Conservation (phyloP, 2,797 vertebrate genomes). For the Prionace glauca region DNA sequence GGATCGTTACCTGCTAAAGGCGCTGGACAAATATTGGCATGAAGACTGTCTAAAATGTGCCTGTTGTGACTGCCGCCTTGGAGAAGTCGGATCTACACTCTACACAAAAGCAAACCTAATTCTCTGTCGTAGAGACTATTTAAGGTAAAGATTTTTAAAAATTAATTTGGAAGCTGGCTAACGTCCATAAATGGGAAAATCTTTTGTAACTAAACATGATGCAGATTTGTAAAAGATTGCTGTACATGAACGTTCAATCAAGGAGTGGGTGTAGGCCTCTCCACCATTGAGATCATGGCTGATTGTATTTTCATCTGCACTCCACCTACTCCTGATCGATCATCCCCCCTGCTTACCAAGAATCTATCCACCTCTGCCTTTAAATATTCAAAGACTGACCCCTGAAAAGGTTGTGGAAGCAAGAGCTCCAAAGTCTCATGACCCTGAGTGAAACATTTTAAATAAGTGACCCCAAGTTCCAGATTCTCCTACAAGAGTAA, state of each 20-base stretch:
- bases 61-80: constrained; percentile 95
- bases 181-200: not conserved
- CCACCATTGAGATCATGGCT: too few relatives aligned
- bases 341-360: too few relatives aligned
- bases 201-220: not conserved
- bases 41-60: constrained; percentile 96
- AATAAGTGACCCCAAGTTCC: too few relatives aligned
- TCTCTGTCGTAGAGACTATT: constrained; percentile 92
- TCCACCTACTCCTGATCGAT: too few relatives aligned
- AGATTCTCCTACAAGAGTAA: too few relatives aligned
- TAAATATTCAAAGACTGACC: too few relatives aligned
- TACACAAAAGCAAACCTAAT: constrained; percentile 98
- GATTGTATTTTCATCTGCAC: too few relatives aligned
- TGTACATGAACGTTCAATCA: not conserved
- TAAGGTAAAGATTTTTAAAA: constrained; percentile 66
- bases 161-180: not conserved
- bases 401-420: too few relatives aligned
- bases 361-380: too few relatives aligned
- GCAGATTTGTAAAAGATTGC: not conserved
- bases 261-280: too few relatives aligned
- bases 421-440: too few relatives aligned
- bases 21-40: constrained; percentile 94
- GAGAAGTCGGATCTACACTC: constrained; percentile 90
- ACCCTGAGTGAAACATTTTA: too few relatives aligned
- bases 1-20: constrained; percentile 96